Evolutionary conservation across 2,888 invertebrate genomes (phyloP), one percentile per base, ranked within the genome.

Genomic region (Lysandra coridon): DNA sequence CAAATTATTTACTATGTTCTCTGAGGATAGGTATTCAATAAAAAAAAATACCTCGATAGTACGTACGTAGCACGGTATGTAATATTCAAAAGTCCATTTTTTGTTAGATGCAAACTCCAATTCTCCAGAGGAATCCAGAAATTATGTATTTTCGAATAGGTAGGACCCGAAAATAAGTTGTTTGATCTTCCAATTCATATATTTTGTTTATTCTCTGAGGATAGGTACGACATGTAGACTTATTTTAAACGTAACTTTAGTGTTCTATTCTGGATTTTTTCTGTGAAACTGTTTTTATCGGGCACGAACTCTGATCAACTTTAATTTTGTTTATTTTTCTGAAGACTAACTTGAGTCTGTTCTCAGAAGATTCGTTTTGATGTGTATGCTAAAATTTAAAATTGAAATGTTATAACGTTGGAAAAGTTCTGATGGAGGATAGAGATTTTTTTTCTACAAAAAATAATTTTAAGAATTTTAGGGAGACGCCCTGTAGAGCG

Each of bases 121-220:
- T 4, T 69, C 69, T 69, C 69, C 37, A 5, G 69, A 33, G 69
- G 33, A 1, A 33, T 69, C 1, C 33, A 5, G 4, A 33, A 69
- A 69, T 33, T 33, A 5, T 10, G 30, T 69, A 69, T 69, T 69
- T 33, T 69, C 14, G 14, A 37, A 69, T 30, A 33, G 64, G 30
- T 30, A 23, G 10, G 64, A 64, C 23, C 30, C 5, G 12, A 33
- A 69, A 14, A 33, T 57, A 64, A 64, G 30, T 69, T 69, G 69
- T 69, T 69, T 69, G 69, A 69, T 33, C 69, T 69, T 69, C 33
- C 69, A 33, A 69, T 69, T 69, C 69, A 69, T 69, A 69, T 69
- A 23, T 23, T 23, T 69, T 69, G 33, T 30, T 33, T 37, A 33
- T 17, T 33, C 69, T 37, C 69, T 33, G 5, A 33, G 69, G 69